These are phyloP conservation scores for Salvelinus fontinalis DNA, from an alignment of 2,113 vertebrate genomes.

Conservation along the genomic window DNA sequence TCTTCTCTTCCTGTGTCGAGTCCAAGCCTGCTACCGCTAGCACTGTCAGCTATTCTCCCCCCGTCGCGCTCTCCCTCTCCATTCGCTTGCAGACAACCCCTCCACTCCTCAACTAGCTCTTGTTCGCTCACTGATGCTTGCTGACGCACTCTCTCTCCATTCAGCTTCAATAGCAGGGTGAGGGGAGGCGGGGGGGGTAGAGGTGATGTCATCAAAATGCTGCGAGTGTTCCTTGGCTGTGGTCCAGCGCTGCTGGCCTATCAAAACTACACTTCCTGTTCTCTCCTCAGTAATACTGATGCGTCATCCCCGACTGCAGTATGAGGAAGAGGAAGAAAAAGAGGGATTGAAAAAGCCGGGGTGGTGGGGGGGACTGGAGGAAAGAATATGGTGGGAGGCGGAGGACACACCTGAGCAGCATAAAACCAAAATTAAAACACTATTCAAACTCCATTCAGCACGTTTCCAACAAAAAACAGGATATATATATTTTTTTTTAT, in stretches of 20 bases:
- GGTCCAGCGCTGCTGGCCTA: slow-evolving; percentile 63
- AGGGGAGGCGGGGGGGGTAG: slow-evolving; percentile 32
- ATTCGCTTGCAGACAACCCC: slow-evolving; percentile 66
- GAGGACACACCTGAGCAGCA: background rate
- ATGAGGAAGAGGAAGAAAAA: slow-evolving; percentile 41
- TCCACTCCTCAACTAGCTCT: slow-evolving; percentile 59
- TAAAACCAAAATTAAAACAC: background rate
- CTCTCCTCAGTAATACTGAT: slow-evolving; percentile 66
- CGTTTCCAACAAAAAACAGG: slow-evolving; percentile 23
- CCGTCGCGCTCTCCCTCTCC: slow-evolving; percentile 45
- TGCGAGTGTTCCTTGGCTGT: slow-evolving; percentile 70
- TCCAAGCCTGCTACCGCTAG: slow-evolving; percentile 59
- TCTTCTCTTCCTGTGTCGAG: slow-evolving; percentile 55
- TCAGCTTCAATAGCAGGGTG: slow-evolving; percentile 40
- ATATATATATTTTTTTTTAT: slow-evolving; percentile 10
- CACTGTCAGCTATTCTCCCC: slow-evolving; percentile 56
- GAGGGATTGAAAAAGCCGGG: slow-evolving; percentile 20
- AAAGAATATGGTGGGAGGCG: background rate
- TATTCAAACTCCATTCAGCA: slow-evolving; percentile 3
- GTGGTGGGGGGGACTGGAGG: background rate
- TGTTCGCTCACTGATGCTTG: slow-evolving; percentile 63
- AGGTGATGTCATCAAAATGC: slow-evolving; percentile 79
- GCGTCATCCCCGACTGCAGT: slow-evolving; percentile 76
- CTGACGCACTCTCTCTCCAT: slow-evolving; percentile 33
- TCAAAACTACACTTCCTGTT: slow-evolving; percentile 71